A percentile compares a stretch with the other conserved stretches of the same genome.
Conservation (phyloP, 2,113 vertebrate species). For the pig (Sus scrofa) region T2T-Sscrofa CM000830.6:116950001-116950500, state of each 20-base stretch:
- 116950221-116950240: slow-evolving; percentile 4
- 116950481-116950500: slow-evolving; percentile 11
- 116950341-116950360: not conserved
- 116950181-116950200: slow-evolving; percentile 21
- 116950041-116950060: not conserved
- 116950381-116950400: slow-evolving; percentile 3
- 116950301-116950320: slow-evolving; percentile 44
- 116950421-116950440: slow-evolving; percentile 18
- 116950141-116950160: slow-evolving; percentile 56
- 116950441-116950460: not conserved
- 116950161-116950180: slow-evolving; percentile 9
- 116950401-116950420: slow-evolving; percentile 47
- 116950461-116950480: not conserved
- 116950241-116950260: slow-evolving; percentile 40
- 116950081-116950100: slow-evolving; percentile 56
- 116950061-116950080: slow-evolving; percentile 50
- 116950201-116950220: slow-evolving; percentile 46
- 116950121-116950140: slow-evolving; percentile 54
- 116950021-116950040: slow-evolving; percentile 29
- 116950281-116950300: slow-evolving; percentile 19
- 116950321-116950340: slow-evolving; percentile 18
- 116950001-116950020: slow-evolving; percentile 46
- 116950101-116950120: slow-evolving; percentile 67
- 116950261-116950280: not conserved
- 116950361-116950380: slow-evolving; percentile 55